Base-by-base conservation (phyloP, 2,888 invertebrate genomes). In the Oligia fasciuncula region DNA sequence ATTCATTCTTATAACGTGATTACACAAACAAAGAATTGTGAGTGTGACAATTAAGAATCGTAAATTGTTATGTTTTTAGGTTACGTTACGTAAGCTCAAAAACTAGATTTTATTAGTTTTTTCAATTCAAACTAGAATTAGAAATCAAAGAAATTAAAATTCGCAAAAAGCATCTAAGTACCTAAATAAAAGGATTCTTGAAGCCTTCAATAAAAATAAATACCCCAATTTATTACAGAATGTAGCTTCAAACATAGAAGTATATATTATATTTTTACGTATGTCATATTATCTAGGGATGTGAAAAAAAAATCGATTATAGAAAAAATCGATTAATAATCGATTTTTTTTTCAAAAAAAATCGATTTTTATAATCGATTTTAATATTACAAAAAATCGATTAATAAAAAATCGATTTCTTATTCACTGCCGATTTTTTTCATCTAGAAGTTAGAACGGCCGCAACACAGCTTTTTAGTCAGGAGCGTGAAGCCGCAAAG, bases 91-190 rank as follows among this genome's bases (percentile, higher is more conserved):
- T 5, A 14, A 5, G 80, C 2, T 79, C 80, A 49, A 63, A 80
- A 62, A 84, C 80, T 17, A 46, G 35, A 8, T n/a, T 14, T n/a
- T 9, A 4, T 1, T 17, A n/a, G 4, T 11, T 19, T 29, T 23
- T 14, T 57, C 4, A 14, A 13, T 14, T 57, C 8, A 14, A 14
- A 49, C 5, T 19, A 8, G 9, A 63, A 13, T 13, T 40, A 40
- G 1, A 51, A 77, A 77, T n/a, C 4, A 19, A 17, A 23, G 2
- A 17, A 46, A n/a, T 6, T 2, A 13, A 23, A 23, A 35, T n/a
- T 23, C 6, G 0, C 0, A 14, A 54, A 29, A 49, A 19, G 0
- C 6, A 0, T n/a, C 0, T 9, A 46, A 46, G 46, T 9, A 4
- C 0, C 0, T n/a, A n/a, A 17, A 17, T 6, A 17, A 8, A 19